Evolutionary conservation across 2,888 invertebrate species (phyloP).

Genomic region (Ypsolopha sequella): DNA sequence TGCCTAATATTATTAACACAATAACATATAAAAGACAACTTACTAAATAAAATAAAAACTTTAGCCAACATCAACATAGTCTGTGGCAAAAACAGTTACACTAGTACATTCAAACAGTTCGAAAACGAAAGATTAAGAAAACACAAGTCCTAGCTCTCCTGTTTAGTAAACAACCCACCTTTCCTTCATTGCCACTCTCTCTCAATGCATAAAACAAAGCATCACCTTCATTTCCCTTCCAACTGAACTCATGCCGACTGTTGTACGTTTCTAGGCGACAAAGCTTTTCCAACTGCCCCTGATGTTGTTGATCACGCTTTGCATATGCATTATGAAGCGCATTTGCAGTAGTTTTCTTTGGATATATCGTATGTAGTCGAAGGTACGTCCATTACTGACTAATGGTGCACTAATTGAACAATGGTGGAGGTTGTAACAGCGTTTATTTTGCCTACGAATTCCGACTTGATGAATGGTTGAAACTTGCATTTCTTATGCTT

Average conservation of each 20-base stretch:
- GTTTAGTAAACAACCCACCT: background rate
- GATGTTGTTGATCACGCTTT: constrained; percentile 73
- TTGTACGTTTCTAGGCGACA: constrained; percentile 70
- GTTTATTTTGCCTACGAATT: constrained; percentile 9
- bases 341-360: constrained; percentile 73
- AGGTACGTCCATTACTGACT: constrained; percentile 69
- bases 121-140: no score
- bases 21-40: no score
- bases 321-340: constrained; percentile 73
- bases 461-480: no score
- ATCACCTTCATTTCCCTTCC: background rate
- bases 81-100: no score
- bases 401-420: background rate
- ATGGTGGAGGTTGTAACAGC: constrained; percentile 41
- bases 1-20: no score
- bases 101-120: no score
- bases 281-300: constrained; percentile 70
- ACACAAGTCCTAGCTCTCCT: no score
- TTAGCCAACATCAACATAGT: no score
- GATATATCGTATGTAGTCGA: constrained; percentile 71
- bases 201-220: background rate
- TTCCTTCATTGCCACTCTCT: background rate
- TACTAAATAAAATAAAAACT: no score
- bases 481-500: no score
- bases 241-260: constrained; percentile 43